Evolutionary conservation across 2,888 invertebrate genomes (phyloP), one percentile per base, ranked within the genome.

Genomic region (Tinea trinotella): DNA sequence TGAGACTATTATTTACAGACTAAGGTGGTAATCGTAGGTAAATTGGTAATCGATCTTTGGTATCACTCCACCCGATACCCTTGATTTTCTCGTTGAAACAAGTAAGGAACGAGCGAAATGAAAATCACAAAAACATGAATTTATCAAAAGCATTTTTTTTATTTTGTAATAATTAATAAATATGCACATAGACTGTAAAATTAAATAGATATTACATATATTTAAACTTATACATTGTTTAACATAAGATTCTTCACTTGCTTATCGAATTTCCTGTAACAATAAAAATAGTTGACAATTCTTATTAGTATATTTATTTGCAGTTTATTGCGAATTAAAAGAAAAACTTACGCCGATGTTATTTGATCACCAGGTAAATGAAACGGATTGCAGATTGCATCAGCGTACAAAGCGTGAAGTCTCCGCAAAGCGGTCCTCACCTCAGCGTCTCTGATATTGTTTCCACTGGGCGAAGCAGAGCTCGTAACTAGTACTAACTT

Each of bases 351-450:
- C 97, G 89, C 90, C 3, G 98, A 98, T 46, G 89, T 90, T 52
- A 99, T 92, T 61, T 91, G 90, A 66, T 97, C 95, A 20, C 97
- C 97, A 22, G 98, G 97, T 66, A 94, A 90, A 82, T 98, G 97
- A 77, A 99, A 99, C 48, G 99, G 98, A 85, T 98, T 98, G 68
- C 96, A 97, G 56, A 99, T 92, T 59, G 96, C 93, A 74, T 98
- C 97, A 1, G 96, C 94, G 73, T 98, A 99, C 35, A 96, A 90
- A 52, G 92, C 90, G 70, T 99, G 99, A 35, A 99, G 88, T 74
- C 94, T 93, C 56, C 97, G 89, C 55, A 84, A 66, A 79, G 97
- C 96, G 64, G 93, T 93, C 79, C 96, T 88, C 9, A 98, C 96
- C 88, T 98, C 98, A 69, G 97, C 97, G 73, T 98, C 98, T 58